Conservation (phyloP, 2,113 vertebrate genomes). For the Anas platyrhynchos region DNA sequence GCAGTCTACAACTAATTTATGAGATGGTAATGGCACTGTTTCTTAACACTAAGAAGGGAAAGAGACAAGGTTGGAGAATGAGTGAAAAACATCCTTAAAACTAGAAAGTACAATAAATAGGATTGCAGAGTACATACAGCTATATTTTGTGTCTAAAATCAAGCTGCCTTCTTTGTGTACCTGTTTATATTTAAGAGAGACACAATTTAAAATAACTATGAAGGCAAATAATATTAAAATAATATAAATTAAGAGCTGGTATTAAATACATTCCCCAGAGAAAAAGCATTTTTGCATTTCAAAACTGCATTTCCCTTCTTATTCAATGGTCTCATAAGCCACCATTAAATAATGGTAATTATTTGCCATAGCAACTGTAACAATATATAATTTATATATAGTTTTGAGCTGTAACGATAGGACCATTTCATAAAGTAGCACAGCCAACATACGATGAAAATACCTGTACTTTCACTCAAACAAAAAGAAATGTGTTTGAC, state of each 20-base stretch:
- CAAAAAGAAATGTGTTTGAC: not conserved
- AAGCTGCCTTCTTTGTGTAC: not conserved
- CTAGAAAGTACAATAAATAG: not conserved
- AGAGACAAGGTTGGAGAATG: not conserved
- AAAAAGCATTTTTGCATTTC: not conserved
- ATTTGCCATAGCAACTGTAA: constrained; percentile 67
- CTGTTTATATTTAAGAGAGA: not conserved
- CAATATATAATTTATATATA: constrained; percentile 49
- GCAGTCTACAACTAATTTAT: not conserved
- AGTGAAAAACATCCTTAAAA: not conserved
- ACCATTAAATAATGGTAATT: constrained; percentile 53
- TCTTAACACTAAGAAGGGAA: not conserved
- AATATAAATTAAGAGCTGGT: not conserved
- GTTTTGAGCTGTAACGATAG: not conserved
- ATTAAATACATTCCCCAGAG: not conserved
- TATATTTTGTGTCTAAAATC: not conserved
- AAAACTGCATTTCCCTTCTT: not conserved
- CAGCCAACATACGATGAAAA: not conserved
- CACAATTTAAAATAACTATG: not conserved
- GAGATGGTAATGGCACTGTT: not conserved
- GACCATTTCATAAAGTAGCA: constrained; percentile 4
- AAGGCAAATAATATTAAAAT: not conserved
- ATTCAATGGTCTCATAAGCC: constrained; percentile 12
- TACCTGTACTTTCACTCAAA: not conserved
- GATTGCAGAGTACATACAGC: not conserved